Conservation (phyloP, 2,797 vertebrate species). For the Crocodylus rhombifer region DNA sequence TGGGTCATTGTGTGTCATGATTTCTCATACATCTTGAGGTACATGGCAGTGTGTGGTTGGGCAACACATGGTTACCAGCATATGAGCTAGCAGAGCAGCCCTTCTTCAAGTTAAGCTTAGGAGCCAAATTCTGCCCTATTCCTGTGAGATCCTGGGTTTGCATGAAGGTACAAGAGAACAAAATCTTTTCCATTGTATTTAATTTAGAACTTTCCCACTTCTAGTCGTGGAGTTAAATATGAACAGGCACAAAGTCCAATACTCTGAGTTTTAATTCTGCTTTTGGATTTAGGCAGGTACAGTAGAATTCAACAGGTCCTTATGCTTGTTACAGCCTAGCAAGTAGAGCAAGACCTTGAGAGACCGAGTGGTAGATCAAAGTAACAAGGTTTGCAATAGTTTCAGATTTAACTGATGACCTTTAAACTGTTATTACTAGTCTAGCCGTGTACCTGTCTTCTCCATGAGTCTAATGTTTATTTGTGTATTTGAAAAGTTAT, state of each 20-base stretch:
- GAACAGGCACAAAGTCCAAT: neutral
- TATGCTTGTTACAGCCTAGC: slow-evolving; percentile 1
- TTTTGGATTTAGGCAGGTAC: neutral
- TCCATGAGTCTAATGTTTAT: slow-evolving; percentile 69
- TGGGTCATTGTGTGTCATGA: neutral
- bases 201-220: slow-evolving; percentile 32
- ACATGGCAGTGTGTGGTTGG: slow-evolving; percentile 24
- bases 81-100: neutral
- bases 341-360: slow-evolving; percentile 8
- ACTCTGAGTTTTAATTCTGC: slow-evolving; percentile 13
- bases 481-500: slow-evolving; percentile 74
- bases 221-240: neutral
- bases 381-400: slow-evolving; percentile 3
- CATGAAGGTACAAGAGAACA: neutral
- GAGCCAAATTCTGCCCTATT: slow-evolving; percentile 15
- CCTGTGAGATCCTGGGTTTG: neutral
- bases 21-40: neutral
- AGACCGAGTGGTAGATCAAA: slow-evolving; percentile 36
- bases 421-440: slow-evolving; percentile 53
- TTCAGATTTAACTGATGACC: slow-evolving; percentile 62
- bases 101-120: neutral
- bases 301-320: neutral
- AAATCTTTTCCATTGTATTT: neutral
- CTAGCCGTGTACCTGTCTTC: slow-evolving; percentile 67
- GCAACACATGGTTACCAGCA: neutral